Evolutionary conservation across 30 jellyfish, hydroid and myxozoan genomes (phyloP).

Genomic region (Aurelia aurita complex sp. Pacific): DNA sequence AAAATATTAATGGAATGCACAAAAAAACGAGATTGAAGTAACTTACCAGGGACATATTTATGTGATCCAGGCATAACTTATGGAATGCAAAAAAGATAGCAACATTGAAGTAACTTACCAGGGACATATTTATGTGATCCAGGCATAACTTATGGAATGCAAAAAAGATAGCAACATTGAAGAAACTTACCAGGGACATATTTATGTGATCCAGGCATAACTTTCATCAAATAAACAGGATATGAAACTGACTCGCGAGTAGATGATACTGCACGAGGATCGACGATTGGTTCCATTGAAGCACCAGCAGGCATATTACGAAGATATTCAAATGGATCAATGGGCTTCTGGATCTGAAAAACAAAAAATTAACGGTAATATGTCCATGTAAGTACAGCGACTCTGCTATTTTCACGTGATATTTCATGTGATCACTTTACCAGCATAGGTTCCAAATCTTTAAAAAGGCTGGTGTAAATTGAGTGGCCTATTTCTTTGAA

Average conservation of each 20-base stretch:
- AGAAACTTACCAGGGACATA: constrained; percentile 66
- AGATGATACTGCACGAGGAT: constrained; percentile 77
- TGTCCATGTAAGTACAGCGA: too few species aligned
- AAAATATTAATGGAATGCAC: too few species aligned
- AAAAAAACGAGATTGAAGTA: too few species aligned
- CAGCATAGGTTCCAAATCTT: too few species aligned
- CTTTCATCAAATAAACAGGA: constrained; percentile 94
- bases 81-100: too few species aligned
- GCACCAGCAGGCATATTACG: constrained; percentile 98
- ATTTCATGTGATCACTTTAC: too few species aligned
- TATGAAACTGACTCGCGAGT: constrained; percentile 81
- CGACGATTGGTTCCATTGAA: constrained; percentile 98
- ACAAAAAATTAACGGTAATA: too few species aligned
- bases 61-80: constrained; percentile 93
- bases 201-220: constrained; percentile 91
- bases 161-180: too few species aligned
- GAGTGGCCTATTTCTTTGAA: too few species aligned
- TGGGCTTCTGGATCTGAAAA: constrained; percentile 49
- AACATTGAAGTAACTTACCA: constrained; percentile 20
- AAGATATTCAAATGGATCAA: constrained; percentile 93
- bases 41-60: constrained; percentile 78
- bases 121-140: constrained; percentile 84
- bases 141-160: constrained; percentile 98
- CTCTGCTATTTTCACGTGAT: too few species aligned
- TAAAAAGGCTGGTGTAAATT: too few species aligned